Evolutionary conservation across 1,140 invertebrate species (phyloP).

Genomic region (Drosophila setifemur): DNA sequence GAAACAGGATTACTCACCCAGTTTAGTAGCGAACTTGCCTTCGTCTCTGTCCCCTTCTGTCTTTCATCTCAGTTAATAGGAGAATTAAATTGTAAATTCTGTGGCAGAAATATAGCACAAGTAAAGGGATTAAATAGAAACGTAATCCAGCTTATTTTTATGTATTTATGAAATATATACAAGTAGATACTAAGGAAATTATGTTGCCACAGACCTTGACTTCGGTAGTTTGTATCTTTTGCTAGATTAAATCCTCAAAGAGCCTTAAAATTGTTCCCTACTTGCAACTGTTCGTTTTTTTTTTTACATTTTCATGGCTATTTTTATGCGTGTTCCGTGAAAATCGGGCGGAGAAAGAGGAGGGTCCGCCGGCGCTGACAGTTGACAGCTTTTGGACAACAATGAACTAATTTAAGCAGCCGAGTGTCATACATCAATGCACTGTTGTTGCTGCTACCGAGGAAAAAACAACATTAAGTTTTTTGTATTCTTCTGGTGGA

Average conservation of each 20-base stretch:
- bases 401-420: constrained; percentile 74
- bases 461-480: neutral
- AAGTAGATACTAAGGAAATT: neutral
- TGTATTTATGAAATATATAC: neutral
- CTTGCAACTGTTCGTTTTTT: neutral
- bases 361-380: constrained; percentile 39
- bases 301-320: constrained; percentile 11
- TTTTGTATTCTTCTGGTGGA: constrained; percentile 18
- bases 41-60: neutral
- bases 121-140: neutral
- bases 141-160: neutral
- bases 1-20: constrained; percentile 58
- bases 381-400: constrained; percentile 74
- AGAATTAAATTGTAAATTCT: neutral
- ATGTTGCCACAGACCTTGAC: constrained; percentile 5
- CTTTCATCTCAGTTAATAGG: constrained; percentile 1
- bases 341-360: neutral
- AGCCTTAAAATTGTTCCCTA: constrained; percentile 3
- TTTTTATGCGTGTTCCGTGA: constrained; percentile 1
- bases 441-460: constrained; percentile 9
- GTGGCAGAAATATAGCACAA: too few relatives aligned
- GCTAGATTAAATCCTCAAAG: constrained; percentile 26
- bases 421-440: constrained; percentile 64
- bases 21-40: constrained; percentile 34
- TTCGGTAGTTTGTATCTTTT: neutral